Conservation (phyloP, 2,113 vertebrate genomes). For the Neolamprologus hecqui region DNA sequence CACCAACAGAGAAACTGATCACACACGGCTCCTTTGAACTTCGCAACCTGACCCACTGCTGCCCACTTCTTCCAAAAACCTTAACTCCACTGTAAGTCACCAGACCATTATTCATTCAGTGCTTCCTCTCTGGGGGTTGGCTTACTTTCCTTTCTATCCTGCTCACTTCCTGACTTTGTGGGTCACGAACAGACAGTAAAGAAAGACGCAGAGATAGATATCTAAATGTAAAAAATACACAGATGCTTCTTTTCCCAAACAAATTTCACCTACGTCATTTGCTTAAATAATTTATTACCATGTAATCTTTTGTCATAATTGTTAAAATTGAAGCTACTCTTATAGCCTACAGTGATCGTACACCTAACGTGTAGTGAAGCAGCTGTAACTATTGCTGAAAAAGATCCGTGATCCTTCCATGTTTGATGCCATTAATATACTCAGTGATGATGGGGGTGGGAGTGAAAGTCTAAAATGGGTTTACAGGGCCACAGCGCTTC, state of each 20-base stretch:
- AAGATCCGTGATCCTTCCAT: background rate
- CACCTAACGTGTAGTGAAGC: background rate
- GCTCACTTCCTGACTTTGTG: constrained; percentile 35
- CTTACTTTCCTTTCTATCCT: constrained; percentile 26
- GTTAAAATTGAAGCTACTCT: background rate
- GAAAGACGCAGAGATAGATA: background rate
- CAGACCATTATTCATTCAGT: constrained; percentile 59
- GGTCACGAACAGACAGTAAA: constrained; percentile 8
- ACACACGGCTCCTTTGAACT: constrained; percentile 9
- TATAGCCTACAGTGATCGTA: background rate
- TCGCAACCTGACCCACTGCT: constrained; percentile 26
- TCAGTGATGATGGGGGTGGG: background rate
- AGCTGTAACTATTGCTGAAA: background rate
- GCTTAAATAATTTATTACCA: background rate
- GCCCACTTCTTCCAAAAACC: background rate
- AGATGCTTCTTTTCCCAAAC: background rate
- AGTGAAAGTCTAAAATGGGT: constrained; percentile 4
- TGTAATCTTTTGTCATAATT: background rate
- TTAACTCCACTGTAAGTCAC: constrained; percentile 23
- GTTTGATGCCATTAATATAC: background rate
- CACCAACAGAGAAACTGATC: background rate
- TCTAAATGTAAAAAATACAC: background rate
- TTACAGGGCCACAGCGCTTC: background rate
- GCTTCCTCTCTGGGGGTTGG: constrained; percentile 51
- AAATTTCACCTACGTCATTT: background rate